Conservation (phyloP, 1,140 invertebrate genomes). For the Drosophila subpulchrella region DNA sequence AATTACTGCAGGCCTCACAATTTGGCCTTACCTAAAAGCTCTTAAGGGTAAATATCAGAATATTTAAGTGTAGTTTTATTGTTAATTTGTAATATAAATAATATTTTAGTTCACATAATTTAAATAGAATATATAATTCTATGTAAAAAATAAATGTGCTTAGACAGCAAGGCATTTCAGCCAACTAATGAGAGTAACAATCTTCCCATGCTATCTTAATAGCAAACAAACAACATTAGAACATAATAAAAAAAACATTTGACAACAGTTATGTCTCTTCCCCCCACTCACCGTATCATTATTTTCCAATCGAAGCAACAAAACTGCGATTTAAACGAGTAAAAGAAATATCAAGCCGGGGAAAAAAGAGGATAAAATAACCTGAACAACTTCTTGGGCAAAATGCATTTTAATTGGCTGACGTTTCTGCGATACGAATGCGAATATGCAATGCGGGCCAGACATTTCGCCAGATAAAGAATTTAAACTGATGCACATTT, state of each 20-base stretch:
- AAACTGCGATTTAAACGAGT: constrained; percentile 34
- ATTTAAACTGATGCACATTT: constrained; percentile 83
- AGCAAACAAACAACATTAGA: background rate
- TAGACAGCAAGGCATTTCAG: too few relatives aligned
- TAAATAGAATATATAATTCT: too few relatives aligned
- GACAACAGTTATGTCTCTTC: background rate
- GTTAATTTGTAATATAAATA: too few relatives aligned
- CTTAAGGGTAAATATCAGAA: too few relatives aligned
- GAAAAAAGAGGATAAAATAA: constrained; percentile 20
- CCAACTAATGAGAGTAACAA: background rate
- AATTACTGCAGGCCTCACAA: background rate
- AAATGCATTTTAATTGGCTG: constrained; percentile 83
- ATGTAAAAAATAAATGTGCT: too few relatives aligned
- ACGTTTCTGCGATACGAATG: constrained; percentile 58
- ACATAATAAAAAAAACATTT: constrained; percentile 3
- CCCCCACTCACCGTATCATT: constrained; percentile 3
- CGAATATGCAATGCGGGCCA: constrained; percentile 75
- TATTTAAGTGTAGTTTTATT: too few relatives aligned
- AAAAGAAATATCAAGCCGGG: constrained; percentile 17
- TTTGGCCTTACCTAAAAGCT: too few relatives aligned
- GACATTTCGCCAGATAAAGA: constrained; percentile 78
- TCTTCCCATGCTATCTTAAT: background rate
- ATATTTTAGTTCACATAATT: too few relatives aligned
- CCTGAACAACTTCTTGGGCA: constrained; percentile 59
- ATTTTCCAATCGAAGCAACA: constrained; percentile 32